Percentiles rank a stretch among this genome's conserved stretches.
phyloP scores from a whole-genome alignment of 2,888 invertebrate species.

The Pollenia griseotomentosa region DNA sequence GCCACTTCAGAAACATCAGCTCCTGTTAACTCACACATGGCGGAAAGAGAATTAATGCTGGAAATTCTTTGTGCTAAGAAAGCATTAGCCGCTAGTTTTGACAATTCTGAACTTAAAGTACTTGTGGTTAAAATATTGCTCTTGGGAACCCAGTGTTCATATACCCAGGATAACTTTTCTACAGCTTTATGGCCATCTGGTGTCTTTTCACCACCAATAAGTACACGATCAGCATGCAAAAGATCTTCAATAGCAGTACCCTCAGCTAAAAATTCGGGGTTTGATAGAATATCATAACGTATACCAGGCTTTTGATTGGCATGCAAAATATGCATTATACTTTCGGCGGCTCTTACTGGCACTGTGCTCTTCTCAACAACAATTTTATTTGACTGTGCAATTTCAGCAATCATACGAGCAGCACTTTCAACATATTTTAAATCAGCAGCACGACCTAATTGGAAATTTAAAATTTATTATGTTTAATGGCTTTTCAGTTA shows the following conservation, averaged over 20 bases:
- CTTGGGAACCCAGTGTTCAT: slow-evolving; percentile 97
- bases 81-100: slow-evolving; percentile 99
- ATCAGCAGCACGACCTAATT: slow-evolving; percentile 97
- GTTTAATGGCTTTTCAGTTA: neutral
- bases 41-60: slow-evolving; percentile 98
- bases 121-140: slow-evolving; percentile 98
- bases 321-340: slow-evolving; percentile 96
- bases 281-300: slow-evolving; percentile 95
- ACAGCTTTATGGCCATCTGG: slow-evolving; percentile 94
- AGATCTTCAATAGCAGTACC: slow-evolving; percentile 98
- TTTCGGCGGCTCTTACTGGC: slow-evolving; percentile 98
- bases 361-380: slow-evolving; percentile 99
- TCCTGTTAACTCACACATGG: slow-evolving; percentile 98
- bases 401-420: slow-evolving; percentile 97
- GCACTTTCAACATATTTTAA: slow-evolving; percentile 98
- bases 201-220: slow-evolving; percentile 98
- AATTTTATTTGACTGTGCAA: slow-evolving; percentile 95
- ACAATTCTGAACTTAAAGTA: slow-evolving; percentile 99
- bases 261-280: slow-evolving; percentile 99
- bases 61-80: slow-evolving; percentile 99
- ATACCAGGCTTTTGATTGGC: slow-evolving; percentile 95
- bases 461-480: neutral
- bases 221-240: slow-evolving; percentile 95
- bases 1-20: slow-evolving; percentile 99
- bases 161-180: slow-evolving; percentile 93